Evolutionary conservation across 2,113 vertebrate genomes (phyloP).

Genomic region (Syrmaticus mikado): DNA sequence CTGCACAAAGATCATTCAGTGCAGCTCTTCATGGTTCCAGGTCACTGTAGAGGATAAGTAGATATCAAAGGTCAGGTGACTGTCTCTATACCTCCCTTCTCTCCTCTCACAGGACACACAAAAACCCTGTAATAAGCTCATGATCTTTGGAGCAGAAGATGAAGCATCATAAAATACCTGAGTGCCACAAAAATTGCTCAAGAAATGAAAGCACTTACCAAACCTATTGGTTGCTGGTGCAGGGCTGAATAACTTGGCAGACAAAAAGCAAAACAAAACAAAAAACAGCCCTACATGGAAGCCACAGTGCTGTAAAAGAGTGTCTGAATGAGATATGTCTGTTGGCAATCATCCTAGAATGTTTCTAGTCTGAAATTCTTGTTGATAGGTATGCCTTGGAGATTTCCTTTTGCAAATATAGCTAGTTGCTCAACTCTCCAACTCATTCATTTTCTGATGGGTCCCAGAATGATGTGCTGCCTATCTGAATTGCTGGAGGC

Average conservation of each 20-base stretch:
- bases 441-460: constrained; percentile 25
- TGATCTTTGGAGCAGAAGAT: not conserved
- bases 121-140: not conserved
- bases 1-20: not conserved
- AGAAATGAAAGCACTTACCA: not conserved
- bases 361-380: constrained; percentile 47
- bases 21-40: not conserved
- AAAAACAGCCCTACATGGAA: not conserved
- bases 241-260: constrained; percentile 11
- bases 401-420: constrained; percentile 42
- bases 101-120: fast-evolving
- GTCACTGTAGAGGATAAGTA: not conserved
- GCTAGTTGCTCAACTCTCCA: constrained; percentile 37
- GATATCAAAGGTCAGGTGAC: not conserved
- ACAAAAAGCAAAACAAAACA: not conserved
- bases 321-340: constrained; percentile 49
- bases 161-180: not conserved
- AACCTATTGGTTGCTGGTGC: constrained; percentile 19
- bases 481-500: constrained; percentile 23
- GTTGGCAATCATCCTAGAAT: constrained; percentile 24
- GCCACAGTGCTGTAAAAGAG: not conserved
- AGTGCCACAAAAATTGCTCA: not conserved
- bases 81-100: not conserved
- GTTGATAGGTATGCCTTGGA: constrained; percentile 41
- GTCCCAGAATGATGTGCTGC: constrained; percentile 22